Percentiles rank a stretch among this genome's conserved stretches.
Evolutionary conservation across 2,113 vertebrate species (phyloP).

Genomic region (Bufo gargarizans): DNA sequence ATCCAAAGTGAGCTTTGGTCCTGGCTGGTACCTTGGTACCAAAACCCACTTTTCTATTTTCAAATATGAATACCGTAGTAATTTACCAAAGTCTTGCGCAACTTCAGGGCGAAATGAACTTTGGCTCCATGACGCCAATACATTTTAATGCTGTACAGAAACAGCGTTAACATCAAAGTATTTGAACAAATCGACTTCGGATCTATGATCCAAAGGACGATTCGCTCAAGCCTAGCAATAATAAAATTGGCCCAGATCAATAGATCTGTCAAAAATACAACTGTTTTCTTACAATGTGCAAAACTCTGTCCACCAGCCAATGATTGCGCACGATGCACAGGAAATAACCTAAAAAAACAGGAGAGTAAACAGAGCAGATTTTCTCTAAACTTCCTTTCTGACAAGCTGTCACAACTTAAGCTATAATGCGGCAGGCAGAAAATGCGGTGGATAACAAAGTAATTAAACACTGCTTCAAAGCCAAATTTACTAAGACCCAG

Average conservation of each 20-base stretch:
- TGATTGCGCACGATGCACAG: background rate
- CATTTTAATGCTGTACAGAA: too few species aligned
- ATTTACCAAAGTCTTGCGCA: too few species aligned
- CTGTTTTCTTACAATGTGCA: background rate
- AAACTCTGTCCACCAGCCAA: background rate
- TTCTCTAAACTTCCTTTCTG: conserved; percentile 23
- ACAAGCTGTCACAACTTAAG: conserved; percentile 41
- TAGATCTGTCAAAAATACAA: background rate
- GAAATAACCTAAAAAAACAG: conserved; percentile 33
- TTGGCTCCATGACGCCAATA: too few species aligned
- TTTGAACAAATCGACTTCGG: too few species aligned
- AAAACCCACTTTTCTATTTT: too few species aligned
- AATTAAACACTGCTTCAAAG: conserved; percentile 7
- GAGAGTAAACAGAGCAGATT: conserved; percentile 22
- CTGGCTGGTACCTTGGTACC: too few species aligned
- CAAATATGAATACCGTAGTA: too few species aligned
- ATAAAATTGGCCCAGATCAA: background rate
- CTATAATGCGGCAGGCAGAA: conserved; percentile 22
- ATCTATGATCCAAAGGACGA: too few species aligned
- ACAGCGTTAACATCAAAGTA: too few species aligned
- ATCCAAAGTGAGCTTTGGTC: too few species aligned
- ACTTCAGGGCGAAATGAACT: too few species aligned
- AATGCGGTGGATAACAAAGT: conserved; percentile 15
- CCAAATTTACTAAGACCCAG: background rate
- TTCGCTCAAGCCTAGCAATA: background rate